These are phyloP conservation scores for Merops nubicus DNA, from an alignment of 2,113 vertebrate species.

Conservation along the genomic window DNA sequence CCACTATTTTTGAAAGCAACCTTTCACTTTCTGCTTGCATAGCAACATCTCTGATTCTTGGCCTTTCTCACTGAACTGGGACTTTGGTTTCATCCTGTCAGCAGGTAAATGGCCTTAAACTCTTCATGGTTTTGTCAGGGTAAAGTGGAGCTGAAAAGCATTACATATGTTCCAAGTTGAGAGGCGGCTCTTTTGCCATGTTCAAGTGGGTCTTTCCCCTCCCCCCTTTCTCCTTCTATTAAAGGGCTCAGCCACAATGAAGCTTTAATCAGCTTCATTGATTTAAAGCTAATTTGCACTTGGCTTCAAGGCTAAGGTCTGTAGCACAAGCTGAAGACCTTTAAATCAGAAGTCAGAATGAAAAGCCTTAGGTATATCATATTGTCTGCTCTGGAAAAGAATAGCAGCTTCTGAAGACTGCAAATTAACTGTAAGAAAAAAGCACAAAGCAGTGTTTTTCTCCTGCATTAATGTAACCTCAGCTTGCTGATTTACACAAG, in stretches of 20 bases:
- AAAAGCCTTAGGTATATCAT: conserved; percentile 79
- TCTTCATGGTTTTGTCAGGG: conserved; percentile 74
- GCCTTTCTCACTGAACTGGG: conserved; percentile 81
- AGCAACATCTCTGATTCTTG: conserved; percentile 87
- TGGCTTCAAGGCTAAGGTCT: conserved; percentile 84
- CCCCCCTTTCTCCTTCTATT: conserved; percentile 56
- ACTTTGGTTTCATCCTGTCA: conserved; percentile 81
- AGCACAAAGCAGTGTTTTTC: conserved; percentile 69
- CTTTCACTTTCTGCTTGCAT: conserved; percentile 79
- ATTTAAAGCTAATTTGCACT: conserved; percentile 87
- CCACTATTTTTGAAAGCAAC: conserved; percentile 38
- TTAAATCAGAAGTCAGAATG: conserved; percentile 79
- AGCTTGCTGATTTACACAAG: conserved; percentile 37
- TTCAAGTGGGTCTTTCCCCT: conserved; percentile 77
- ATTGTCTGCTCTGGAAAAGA: conserved; percentile 71
- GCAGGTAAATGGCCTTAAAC: conserved; percentile 83
- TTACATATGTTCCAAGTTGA: conserved; percentile 80
- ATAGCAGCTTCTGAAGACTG: conserved; percentile 70
- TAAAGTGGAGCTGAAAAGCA: conserved; percentile 75
- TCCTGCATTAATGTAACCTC: conserved; percentile 65
- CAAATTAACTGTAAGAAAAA: conserved; percentile 66
- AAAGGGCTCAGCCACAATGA: conserved; percentile 77
- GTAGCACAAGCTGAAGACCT: conserved; percentile 79
- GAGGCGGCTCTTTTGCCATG: conserved; percentile 76
- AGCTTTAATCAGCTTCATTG: conserved; percentile 86